phyloP scores from a whole-genome alignment of 1,140 invertebrate genomes.

The Psilanteris sp. region DNA sequence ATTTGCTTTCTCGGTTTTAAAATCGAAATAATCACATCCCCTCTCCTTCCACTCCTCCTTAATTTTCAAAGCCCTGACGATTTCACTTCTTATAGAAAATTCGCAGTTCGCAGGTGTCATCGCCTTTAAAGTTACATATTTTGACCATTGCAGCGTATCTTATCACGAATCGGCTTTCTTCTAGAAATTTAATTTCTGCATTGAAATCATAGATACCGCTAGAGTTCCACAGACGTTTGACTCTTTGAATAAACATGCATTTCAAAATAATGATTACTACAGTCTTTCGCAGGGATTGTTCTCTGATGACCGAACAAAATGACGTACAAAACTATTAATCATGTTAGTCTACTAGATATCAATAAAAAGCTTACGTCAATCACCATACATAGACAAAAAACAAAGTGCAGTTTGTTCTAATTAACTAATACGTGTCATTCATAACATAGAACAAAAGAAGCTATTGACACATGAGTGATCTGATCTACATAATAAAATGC shows the following conservation, averaged over 20 bases:
- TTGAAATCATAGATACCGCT: conserved; percentile 12
- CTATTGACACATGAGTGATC: too few species aligned
- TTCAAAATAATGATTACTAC: conserved; percentile 10
- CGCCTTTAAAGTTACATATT: conserved; percentile 6
- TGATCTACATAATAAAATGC: too few species aligned
- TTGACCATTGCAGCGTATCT: not conserved
- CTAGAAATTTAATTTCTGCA: conserved; percentile 19
- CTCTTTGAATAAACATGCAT: conserved; percentile 49
- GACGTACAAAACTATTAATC: conserved; percentile 4
- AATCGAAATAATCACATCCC: conserved; percentile 10
- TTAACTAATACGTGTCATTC: conserved; percentile 34
- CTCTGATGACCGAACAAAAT: not conserved
- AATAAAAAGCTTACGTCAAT: conserved; percentile 15
- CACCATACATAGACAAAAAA: conserved; percentile 5
- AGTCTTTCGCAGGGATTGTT: conserved; percentile 7
- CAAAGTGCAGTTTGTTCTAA: conserved; percentile 30
- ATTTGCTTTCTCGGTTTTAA: conserved; percentile 11
- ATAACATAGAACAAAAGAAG: too few species aligned
- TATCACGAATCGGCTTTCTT: not conserved
- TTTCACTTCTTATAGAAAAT: conserved; percentile 6
- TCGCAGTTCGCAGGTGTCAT: conserved; percentile 34
- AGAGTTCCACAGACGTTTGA: conserved; percentile 6
- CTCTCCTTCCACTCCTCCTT: conserved; percentile 13
- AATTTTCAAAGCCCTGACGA: too few species aligned
- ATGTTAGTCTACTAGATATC: conserved; percentile 15